Evolutionary conservation across 2,888 invertebrate genomes (phyloP), one percentile per base, ranked within the genome.

Genomic region (Campoletis raptor): DNA sequence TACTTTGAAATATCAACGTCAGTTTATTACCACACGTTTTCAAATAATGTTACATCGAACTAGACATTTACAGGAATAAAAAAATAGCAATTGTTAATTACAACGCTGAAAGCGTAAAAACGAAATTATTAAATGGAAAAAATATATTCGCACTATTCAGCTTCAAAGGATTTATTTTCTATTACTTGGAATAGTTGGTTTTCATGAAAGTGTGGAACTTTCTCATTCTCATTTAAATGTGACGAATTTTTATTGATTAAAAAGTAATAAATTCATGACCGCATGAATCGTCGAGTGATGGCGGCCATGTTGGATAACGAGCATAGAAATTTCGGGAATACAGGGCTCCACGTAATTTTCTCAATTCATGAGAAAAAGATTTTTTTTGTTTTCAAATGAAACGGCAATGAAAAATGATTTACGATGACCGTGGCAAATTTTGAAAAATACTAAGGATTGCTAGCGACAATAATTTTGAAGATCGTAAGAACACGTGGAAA

Each of bases 401-500:
- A 30, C 9, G 24, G 9, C 7, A 61, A 0, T 15, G 12, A 7
- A 30, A 7, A 6, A 24, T 57, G 12, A 21, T 21, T n/a, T 9
- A 15, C 15, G 15, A 42, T 12, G 66, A 12, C 30, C 30, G 30
- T 61, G 18, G 7, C 10, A 5, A 73, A 67, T 12, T 10, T 8
- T 18, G 61, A 37, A 64, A 57, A 10, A n/a, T 36, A 4, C 64
- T 21, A 15, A 24, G 10, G 42, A 54, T 54, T 54, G 9, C 21
- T 54, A 21, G 8, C n/a, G 52, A 54, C 0, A 21, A n/a, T 4
- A 61, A 30, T 5, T 15, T 30, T 30, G 6, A 30, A 12, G 0
- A 61, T 12, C 24, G 15, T 15, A 30, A 30, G 36, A 72, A 52
- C 45, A 72, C 67, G 80, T 80, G 84, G 21, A 21, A 76, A 70